Percentiles rank a stretch among this genome's conserved stretches.
These are phyloP conservation scores for Petrocephalus zakoni DNA, from an alignment of 2,113 vertebrate genomes.

Conservation along the genomic window DNA sequence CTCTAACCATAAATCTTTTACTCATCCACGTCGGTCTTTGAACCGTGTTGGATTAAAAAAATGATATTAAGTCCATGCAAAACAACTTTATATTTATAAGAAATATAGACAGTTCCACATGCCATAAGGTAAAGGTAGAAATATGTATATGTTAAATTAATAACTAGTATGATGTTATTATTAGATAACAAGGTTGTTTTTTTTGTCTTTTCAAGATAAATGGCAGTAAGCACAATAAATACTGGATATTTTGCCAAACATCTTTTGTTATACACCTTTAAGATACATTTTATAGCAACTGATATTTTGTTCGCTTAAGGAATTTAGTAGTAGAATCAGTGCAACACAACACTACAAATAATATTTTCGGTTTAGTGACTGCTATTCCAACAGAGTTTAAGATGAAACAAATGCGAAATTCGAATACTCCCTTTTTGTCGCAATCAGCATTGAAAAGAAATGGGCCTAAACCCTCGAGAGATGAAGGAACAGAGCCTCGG, in stretches of 20 bases:
- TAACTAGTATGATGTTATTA: not conserved
- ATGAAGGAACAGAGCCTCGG: not conserved
- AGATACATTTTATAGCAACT: not conserved
- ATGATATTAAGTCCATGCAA: not conserved
- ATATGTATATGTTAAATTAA: not conserved
- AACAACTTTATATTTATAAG: not conserved
- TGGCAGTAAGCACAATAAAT: not conserved
- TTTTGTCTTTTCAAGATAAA: not conserved
- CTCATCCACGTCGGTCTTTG: not conserved
- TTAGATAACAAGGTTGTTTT: not conserved
- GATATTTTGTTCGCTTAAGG: not conserved
- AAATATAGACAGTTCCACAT: not conserved
- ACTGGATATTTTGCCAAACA: not conserved
- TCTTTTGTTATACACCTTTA: not conserved
- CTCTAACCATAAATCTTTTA: not conserved
- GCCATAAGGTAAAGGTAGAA: not conserved
- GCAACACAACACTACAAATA: not conserved
- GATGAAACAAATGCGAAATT: not conserved
- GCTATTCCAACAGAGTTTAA: not conserved
- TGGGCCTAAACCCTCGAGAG: not conserved
- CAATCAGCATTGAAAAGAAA: not conserved
- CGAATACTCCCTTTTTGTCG: not conserved
- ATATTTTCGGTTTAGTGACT: not conserved
- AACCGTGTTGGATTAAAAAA: not conserved
- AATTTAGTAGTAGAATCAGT: not conserved